A percentile compares a stretch with the other conserved stretches of the same genome.
Evolutionary conservation across 2,797 vertebrate species (phyloP).

Genomic region (Eulemur coronatus): DNA sequence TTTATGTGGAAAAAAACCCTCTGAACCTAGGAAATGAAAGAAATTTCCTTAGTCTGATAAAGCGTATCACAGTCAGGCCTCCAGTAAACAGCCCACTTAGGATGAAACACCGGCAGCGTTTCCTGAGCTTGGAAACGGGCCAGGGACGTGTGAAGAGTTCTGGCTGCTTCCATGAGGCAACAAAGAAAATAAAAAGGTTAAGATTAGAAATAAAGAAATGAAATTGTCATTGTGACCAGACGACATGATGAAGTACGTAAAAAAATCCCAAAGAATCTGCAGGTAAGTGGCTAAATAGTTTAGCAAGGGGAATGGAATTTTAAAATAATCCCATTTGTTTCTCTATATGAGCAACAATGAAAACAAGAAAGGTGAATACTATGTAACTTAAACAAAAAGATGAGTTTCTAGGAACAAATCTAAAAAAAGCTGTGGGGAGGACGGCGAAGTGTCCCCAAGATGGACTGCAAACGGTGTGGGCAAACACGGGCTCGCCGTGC

Average conservation of each 20-base stretch:
- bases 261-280: neutral
- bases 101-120: neutral
- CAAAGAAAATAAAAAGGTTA: neutral
- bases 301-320: neutral
- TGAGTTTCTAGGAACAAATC: neutral
- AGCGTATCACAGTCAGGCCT: neutral
- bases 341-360: neutral
- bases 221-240: neutral
- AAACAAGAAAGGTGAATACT: neutral
- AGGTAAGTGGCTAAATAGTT: neutral
- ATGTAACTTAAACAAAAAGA: neutral
- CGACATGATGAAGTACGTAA: neutral
- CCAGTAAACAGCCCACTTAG: neutral
- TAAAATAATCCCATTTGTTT: neutral
- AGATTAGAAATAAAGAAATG: neutral
- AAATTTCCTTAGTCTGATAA: neutral
- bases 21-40: neutral
- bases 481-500: rapidly evolving
- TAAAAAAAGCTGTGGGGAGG: neutral
- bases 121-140: neutral
- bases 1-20: rapidly evolving
- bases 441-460: neutral
- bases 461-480: neutral
- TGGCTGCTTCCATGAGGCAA: neutral
- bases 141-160: neutral